Base-by-base conservation (phyloP, 35 echinoderm and acorn worm genomes). In the Ophioderma brevispina region DNA sequence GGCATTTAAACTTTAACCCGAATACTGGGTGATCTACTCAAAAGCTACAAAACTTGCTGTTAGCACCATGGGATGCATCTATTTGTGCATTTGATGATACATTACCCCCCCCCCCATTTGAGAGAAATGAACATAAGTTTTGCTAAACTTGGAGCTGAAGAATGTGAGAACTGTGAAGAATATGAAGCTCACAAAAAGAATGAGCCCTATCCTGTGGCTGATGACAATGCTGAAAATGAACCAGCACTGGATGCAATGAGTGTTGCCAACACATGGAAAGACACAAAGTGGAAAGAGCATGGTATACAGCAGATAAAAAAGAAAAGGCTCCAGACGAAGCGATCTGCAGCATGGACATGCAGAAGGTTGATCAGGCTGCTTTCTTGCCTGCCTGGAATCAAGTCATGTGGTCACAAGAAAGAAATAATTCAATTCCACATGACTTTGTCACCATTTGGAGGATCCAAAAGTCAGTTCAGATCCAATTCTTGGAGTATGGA, bases 321-420 rank as follows among this genome's bases (percentile, higher is more conserved):
- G 8, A 36, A 0, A 17, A 40, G 36, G 55, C 2, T 0, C 1
- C 8, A 75, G 23, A 86, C 21, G 78, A 80, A 37, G 33, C 78
- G 37, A 18, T 80, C 6, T 80, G 78, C 38, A 36, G 15, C 38
- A 35, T 80, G 15, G 78, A 80, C 37, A 80, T 80, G 78, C 78
- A 80, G 33, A 80, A 80, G 35, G 78, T n/a, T 80, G 78, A 80
- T 80, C 17, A 80, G n/a, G n/a, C n/a, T 80, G 78, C 78, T 77
- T 28, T 28, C 78, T 80, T 23, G 78, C 33, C 33, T 80, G 35
- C 78, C 78, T 33, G n/a, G 78, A 38, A 38, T 80, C 33, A 80
- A 80, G 78, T 33, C 18, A 18, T 80, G 78, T 80, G 78, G 31
- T 37, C 37, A 34, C 21, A 33, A 28, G 31, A 18, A 35, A 4